Base-by-base conservation (phyloP, 2,888 invertebrate species). In the Zeuzera pyrina region DNA sequence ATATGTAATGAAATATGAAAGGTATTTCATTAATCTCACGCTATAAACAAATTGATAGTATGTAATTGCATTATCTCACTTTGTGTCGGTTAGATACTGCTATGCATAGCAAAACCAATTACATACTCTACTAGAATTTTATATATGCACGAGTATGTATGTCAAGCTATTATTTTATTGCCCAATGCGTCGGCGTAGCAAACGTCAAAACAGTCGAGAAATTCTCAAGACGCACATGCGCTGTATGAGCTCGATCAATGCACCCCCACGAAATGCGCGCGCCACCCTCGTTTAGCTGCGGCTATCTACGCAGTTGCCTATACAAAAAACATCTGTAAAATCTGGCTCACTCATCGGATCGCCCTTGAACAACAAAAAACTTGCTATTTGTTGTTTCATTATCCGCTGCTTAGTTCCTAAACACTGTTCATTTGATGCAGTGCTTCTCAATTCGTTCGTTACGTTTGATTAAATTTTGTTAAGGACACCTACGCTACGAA, bases 401-500 rank as follows among this genome's bases (percentile, higher is more conserved):
- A 52, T 48, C 49, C 49, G 46, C 38, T 38, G 38, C 34, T 52
- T 47, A 48, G 50, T 47, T 39, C 41, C 46, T 42, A 62, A 60
- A 56, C 55, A 51, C 48, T 36, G 42, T 42, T 42, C 52, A 45
- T 43, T 52, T 42, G 44, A 43, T 36, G 46, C 49, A 45, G 39
- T 48, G 49, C 41, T 39, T 42, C 16, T 25, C 12, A 78, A 78
- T 52, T 74, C 76, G 64, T 83, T 68, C 77, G 50, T 47, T 45
- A 46, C 52, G 45, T 50, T 45, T 61, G 45, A 62, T 57, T 68
- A 54, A 58, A 39, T 57, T 8, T 67, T 42, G 58, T 67, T 69
- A 63, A 58, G 86, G 68, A 85, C 87, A 84, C 87, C 79, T 83
- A 72, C 76, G 61, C 55, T 48, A 52, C 57, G 50, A 47, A 42